Conservation (phyloP, 2,797 vertebrate genomes). For the Anguilla pacifica region DNA sequence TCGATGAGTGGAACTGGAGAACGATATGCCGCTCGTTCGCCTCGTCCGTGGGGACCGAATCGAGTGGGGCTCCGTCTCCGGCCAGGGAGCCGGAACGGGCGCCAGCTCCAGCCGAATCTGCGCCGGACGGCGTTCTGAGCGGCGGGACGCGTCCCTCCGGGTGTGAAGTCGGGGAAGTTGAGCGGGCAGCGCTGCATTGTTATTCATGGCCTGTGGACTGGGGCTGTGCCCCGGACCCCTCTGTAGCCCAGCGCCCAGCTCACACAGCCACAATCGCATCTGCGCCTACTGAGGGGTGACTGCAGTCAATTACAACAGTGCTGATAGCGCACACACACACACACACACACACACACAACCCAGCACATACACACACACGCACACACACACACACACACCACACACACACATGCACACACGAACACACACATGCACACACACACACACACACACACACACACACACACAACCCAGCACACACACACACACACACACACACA, state of each 20-base stretch:
- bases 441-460: background rate
- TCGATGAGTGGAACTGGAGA: background rate
- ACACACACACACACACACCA: background rate
- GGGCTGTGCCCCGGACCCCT: background rate
- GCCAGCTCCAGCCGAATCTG: background rate
- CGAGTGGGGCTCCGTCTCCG: background rate
- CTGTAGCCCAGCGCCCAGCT: background rate
- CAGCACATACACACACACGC: no score
- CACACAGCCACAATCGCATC: background rate
- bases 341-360: background rate
- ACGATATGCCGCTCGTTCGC: background rate
- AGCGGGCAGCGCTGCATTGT: background rate
- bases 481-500: background rate
- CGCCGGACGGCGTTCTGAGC: background rate
- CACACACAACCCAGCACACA: background rate
- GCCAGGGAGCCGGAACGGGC: background rate
- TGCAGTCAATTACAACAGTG: background rate
- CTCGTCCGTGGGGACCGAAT: background rate
- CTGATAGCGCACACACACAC: slow-evolving; percentile 9
- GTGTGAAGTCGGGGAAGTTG: background rate
- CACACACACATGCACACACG: background rate
- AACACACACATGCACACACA: background rate
- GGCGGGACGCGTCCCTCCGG: background rate
- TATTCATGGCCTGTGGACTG: slow-evolving; percentile 18
- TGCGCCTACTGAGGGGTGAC: background rate